These are phyloP conservation scores for Clanis bilineata DNA, from an alignment of 2,888 invertebrate species.

Conservation along the genomic window DNA sequence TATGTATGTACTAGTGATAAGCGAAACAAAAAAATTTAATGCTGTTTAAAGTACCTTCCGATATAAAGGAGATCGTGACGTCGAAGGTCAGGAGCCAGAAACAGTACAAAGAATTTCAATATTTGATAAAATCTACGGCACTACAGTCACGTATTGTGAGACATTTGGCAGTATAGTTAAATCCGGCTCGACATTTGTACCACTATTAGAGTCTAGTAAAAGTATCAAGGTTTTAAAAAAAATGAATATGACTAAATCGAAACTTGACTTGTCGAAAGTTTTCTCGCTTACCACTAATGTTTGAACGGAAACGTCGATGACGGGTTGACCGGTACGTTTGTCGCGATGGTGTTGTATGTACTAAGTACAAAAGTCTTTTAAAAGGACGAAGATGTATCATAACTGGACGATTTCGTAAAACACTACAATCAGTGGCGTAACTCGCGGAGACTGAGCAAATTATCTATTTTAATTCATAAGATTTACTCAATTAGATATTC, in stretches of 20 bases:
- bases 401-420: slow-evolving; percentile 74
- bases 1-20: slow-evolving; percentile 52
- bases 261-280: no score
- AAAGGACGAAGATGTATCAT: slow-evolving; percentile 76
- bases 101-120: neutral
- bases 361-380: slow-evolving; percentile 79
- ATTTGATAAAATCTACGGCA: slow-evolving; percentile 1
- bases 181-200: neutral
- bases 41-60: neutral
- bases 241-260: neutral
- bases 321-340: slow-evolving; percentile 33
- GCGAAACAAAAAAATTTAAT: slow-evolving; percentile 26
- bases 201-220: neutral
- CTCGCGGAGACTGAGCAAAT: neutral
- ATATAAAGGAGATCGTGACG: no score
- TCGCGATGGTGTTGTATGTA: slow-evolving; percentile 58
- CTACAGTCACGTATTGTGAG: slow-evolving; percentile 1
- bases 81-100: neutral
- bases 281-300: slow-evolving; percentile 24
- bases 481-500: neutral
- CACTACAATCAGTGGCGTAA: slow-evolving; percentile 13
- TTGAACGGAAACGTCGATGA: slow-evolving; percentile 19
- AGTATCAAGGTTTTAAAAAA: neutral
- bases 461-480: neutral
- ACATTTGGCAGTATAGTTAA: slow-evolving; percentile 5